phyloP scores from a whole-genome alignment of 2,888 invertebrate species.

The Metalampra italica region DNA sequence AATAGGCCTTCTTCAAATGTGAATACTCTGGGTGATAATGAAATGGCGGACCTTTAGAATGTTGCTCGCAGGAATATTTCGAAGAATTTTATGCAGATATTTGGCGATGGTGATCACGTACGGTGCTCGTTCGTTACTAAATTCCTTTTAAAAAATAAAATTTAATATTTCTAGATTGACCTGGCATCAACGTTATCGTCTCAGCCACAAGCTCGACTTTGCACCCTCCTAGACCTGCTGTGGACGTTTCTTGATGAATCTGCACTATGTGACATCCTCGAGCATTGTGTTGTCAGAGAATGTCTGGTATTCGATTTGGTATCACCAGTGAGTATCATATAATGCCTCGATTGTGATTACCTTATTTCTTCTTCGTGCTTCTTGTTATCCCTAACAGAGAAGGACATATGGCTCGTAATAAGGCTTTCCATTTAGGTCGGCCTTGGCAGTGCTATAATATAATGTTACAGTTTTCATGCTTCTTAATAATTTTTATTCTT shows the following conservation, averaged over 20 bases:
- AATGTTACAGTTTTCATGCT: no score
- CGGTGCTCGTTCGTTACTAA: not conserved
- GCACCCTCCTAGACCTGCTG: conserved; percentile 75
- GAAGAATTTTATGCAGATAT: no score
- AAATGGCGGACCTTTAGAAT: no score
- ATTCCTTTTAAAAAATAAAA: not conserved
- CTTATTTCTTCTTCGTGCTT: not conserved
- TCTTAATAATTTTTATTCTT: no score
- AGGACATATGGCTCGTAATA: no score
- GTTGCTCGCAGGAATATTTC: no score
- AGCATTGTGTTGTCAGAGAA: conserved; percentile 80
- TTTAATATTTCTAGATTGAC: conserved; percentile 28
- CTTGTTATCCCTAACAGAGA: no score
- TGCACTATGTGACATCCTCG: conserved; percentile 80
- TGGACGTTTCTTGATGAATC: conserved; percentile 84
- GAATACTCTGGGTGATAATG: no score
- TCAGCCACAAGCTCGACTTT: conserved; percentile 51
- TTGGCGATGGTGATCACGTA: no score
- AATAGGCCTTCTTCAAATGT: not conserved
- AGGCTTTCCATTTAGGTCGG: no score
- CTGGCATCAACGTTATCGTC: conserved; percentile 40
- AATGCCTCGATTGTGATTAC: not conserved
- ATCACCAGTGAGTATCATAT: conserved; percentile 48
- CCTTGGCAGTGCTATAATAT: no score
- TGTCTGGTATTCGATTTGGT: conserved; percentile 81